Base-by-base conservation (phyloP, 2,888 invertebrate genomes). In the Oligia strigilis region DNA sequence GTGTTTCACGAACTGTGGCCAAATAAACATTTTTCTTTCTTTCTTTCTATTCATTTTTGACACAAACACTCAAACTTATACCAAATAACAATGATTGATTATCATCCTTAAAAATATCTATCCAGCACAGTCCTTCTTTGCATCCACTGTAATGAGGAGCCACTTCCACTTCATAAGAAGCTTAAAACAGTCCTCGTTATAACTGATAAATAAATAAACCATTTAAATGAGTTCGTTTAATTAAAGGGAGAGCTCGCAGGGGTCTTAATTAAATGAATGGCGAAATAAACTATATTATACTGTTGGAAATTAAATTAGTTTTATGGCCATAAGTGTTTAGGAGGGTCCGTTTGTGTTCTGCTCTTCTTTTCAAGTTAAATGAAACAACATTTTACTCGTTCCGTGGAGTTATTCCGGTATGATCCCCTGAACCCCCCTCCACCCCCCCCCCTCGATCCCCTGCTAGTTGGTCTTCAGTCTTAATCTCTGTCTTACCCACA, bases 211-310 rank as follows among this genome's bases (percentile, higher is more conserved):
- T 72, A 77, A 80, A 80, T 65, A 80, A 64, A 60, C 70, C 70
- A 77, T 72, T 80, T 23, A n/a, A 71, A 74, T 60, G 64, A 72
- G 40, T 46, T 36, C 46, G 5, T 64, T 78, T 72, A 80, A 84
- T 77, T 84, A 84, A 75, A 60, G 43, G n/a, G 40, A 64, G 36
- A 40, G 29, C 75, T 64, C 29, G 75, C 67, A 70, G n/a, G 49
- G 67, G 74, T 71, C 81, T 64, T 77, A 73, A 81, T 81, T 76
- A 73, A 81, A 75, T 55, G 19, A 81, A 84, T 64, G 58, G 43
- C 4, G n/a, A 64, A 75, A 73, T 81, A 77, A 69, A 76, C 62
- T 72, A 70, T 36, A 78, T 19, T 23, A 67, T n/a, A 67, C 17
- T 29, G 65, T 36, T 70, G 55, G 6, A n/a, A 81, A 77, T 75